Conservation (phyloP, 2,888 invertebrate species). For the Limulus polyphemus region DNA sequence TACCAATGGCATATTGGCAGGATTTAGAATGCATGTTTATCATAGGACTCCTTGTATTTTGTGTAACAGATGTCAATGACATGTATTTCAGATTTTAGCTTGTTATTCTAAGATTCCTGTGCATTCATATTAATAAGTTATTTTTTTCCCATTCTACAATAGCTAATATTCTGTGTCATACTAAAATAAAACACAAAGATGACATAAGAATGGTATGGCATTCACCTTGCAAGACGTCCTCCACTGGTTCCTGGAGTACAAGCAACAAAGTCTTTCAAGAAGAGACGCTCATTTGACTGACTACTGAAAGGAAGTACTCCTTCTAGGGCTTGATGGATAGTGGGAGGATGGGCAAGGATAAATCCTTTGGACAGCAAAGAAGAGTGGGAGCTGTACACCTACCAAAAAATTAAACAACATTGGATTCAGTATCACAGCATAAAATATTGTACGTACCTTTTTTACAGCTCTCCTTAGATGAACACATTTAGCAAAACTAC, state of each 20-base stretch:
- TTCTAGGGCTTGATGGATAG: constrained; percentile 78
- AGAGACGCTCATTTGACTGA: constrained; percentile 80
- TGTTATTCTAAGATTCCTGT: background rate
- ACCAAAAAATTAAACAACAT: constrained; percentile 27
- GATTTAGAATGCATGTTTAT: too few relatives aligned
- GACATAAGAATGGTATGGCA: too few relatives aligned
- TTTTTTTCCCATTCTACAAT: background rate
- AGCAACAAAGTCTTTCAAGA: constrained; percentile 80
- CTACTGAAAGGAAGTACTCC: constrained; percentile 62
- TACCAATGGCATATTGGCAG: too few relatives aligned
- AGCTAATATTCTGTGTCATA: background rate
- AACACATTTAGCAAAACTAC: too few relatives aligned
- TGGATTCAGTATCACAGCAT: too few relatives aligned
- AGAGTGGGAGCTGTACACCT: constrained; percentile 52
- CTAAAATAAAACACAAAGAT: constrained; percentile 3
- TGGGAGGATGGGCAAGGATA: constrained; percentile 70
- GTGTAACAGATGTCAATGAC: too few relatives aligned
- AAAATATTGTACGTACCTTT: too few relatives aligned
- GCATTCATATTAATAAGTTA: background rate
- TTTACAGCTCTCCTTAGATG: too few relatives aligned
- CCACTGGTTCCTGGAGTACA: constrained; percentile 76
- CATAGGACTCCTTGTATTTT: too few relatives aligned
- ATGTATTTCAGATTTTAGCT: too few relatives aligned
- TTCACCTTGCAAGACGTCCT: constrained; percentile 62
- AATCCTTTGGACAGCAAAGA: constrained; percentile 74